A percentile compares a stretch with the other conserved stretches of the same genome.
Conservation (phyloP, 1,140 invertebrate genomes). For the Drosophila funebris region DNA sequence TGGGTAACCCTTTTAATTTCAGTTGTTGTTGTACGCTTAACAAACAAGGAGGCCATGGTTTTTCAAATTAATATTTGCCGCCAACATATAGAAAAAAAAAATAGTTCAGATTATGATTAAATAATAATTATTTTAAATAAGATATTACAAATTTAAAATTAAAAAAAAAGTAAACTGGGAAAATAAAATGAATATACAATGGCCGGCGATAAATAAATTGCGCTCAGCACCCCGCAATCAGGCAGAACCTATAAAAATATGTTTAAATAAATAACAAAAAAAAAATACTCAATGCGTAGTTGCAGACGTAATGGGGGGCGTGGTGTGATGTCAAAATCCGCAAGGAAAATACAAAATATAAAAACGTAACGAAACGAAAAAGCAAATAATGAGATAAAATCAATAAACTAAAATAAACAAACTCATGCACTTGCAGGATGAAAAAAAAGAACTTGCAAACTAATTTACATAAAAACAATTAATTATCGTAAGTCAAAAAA, state of each 20-base stretch:
- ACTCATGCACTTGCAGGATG: constrained; percentile 54
- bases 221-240: constrained; percentile 22
- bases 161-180: background rate
- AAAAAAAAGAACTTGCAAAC: constrained; percentile 46
- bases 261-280: constrained; percentile 27
- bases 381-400: constrained; percentile 40
- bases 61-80: constrained; percentile 56
- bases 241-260: constrained; percentile 16
- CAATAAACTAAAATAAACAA: constrained; percentile 70
- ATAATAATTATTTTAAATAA: constrained; percentile 32
- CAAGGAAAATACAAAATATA: constrained; percentile 10
- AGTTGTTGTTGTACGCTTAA: constrained; percentile 52
- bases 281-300: constrained; percentile 38
- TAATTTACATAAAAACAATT: constrained; percentile 66
- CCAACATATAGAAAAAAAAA: background rate
- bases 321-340: constrained; percentile 39
- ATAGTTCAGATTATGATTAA: constrained; percentile 35
- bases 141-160: constrained; percentile 20
- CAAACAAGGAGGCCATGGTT: constrained; percentile 39
- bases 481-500: constrained; percentile 75
- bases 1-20: constrained; percentile 49
- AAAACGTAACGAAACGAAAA: constrained; percentile 7
- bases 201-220: constrained; percentile 19
- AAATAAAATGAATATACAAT: constrained; percentile 29
- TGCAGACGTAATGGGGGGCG: constrained; percentile 45